Evolutionary conservation across 2,888 invertebrate genomes (phyloP), one percentile per base, ranked within the genome.

Genomic region (Sphaerophoria taeniata): DNA sequence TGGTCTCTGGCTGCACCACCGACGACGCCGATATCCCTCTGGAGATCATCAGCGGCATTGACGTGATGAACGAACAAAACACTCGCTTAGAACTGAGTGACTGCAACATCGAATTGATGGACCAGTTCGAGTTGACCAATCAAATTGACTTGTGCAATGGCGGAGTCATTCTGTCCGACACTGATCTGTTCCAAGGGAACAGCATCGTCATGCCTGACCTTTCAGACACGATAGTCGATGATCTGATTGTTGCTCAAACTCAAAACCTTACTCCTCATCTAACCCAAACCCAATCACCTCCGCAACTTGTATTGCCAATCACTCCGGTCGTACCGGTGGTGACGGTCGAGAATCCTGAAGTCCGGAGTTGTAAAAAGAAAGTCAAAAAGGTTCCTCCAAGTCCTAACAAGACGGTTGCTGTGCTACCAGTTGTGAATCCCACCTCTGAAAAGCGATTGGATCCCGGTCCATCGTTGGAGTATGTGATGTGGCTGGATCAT

Each of bases 401-500:
- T 14, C 33, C 87, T 0, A 80, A 69, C 4, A 82, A 80, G 24
- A 53, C 84, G 12, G 72, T 87, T 24, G 61, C 73, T 55, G 71
- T 69, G 9, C 34, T 73, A 6, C 72, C 75, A 5, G 55, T 72
- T 12, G 24, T 31, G 11, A 58, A 70, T 7, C 9, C n/a, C n/a
- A 45, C 75, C 24, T 24, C 24, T 2, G 24, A 24, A 4, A 72
- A 84, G 39, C 33, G 49, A 43, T 67, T 79, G 4, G 39, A 73
- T 4, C 56, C 85, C 6, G 86, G 88, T 6, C 91, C 90, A 11
- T 89, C 89, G 0, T 81, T 92, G 49, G 89, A 89, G 16, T 96
- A 96, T 90, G 92, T 94, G 9, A 93, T 94, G 63, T 97, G 97
- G 96, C 92, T 96, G 56, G 94, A 95, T 2, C 95, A 95, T 88